Conservation (phyloP, 2,888 invertebrate species). For the Polyommatus iphigenia region DNA sequence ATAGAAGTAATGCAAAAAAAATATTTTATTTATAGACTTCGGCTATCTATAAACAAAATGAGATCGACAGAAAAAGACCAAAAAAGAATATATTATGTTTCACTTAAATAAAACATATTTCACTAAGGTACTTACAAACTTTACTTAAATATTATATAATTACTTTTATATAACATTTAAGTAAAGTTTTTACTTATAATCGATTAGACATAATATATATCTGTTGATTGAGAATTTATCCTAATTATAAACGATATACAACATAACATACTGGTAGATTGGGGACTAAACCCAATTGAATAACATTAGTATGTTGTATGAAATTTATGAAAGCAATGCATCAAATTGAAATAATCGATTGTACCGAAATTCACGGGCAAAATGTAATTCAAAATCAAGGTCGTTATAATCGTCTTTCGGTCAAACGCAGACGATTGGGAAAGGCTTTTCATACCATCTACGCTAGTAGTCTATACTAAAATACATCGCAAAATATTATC, state of each 20-base stretch:
- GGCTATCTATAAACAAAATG: neutral
- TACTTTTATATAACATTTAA: too few species aligned
- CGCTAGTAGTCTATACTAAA: neutral
- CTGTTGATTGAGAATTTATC: too few species aligned
- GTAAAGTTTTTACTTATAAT: too few species aligned
- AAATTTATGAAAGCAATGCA: neutral
- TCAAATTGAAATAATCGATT: neutral
- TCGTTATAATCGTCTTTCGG: neutral
- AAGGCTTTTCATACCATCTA: neutral
- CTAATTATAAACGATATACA: too few species aligned
- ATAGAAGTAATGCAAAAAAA: neutral
- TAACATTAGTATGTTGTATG: neutral
- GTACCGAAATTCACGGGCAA: neutral
- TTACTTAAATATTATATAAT: too few species aligned
- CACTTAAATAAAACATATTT: neutral
- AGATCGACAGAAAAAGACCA: too few species aligned
- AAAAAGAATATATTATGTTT: neutral
- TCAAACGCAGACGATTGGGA: neutral
- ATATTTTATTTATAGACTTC: neutral
- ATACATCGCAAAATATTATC: neutral
- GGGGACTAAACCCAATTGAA: too few species aligned
- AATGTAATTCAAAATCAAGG: slow-evolving; percentile 2
- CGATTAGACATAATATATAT: too few species aligned
- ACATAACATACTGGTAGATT: neutral
- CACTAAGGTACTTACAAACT: too few species aligned